Evolutionary conservation across 2,113 vertebrate genomes (phyloP), one percentile per base, ranked within the genome.

Genomic region (Xerus inauris): DNA sequence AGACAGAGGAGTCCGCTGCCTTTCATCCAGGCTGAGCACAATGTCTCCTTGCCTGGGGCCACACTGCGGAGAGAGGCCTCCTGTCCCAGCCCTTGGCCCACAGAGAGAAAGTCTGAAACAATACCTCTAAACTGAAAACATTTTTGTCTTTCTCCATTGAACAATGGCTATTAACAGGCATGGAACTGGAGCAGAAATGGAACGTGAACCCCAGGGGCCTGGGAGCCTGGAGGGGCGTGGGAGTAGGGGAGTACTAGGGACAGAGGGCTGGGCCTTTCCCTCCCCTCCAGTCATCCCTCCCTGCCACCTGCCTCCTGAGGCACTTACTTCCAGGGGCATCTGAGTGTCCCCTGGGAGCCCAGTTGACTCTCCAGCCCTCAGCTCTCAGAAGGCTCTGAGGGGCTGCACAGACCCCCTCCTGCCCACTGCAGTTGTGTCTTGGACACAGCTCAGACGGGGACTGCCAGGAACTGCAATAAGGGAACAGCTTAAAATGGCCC

Each of bases 81-180:
- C 76, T 20, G 2, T 45, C 38, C 62, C 35, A 3, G 81, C 38
- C 64, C 85, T 83, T 40, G 49, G 79, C 80, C n/a, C 57, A 65
- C 10, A 57, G 92, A 96, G 95, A 97, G 97, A 97, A 97, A 95
- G 97, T 94, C 64, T 0, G 0, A 81, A 83, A 97, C 97, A 98
- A 96, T 93, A 79, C 69, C 35, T 85, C 83, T 89, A 95, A 97
- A 97, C 83, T 94, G 76, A 95, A 95, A 96, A 96, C 93, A 89
- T 93, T 45, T 97, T 85, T 84, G 96, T 97, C 97, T 98, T 97
- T 97, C 94, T 97, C 47, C 77, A 45, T 1, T 0, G 89, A 97
- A 98, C 97, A 97, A 97, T 96, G 95, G 86, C 94, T 49, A 72
- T 89, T 95, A 96, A 94, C 86, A 94, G 57, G 92, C 45, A 47